Evolutionary conservation across 1,140 invertebrate species (phyloP).

Genomic region (Dolichoris vasculosae): DNA sequence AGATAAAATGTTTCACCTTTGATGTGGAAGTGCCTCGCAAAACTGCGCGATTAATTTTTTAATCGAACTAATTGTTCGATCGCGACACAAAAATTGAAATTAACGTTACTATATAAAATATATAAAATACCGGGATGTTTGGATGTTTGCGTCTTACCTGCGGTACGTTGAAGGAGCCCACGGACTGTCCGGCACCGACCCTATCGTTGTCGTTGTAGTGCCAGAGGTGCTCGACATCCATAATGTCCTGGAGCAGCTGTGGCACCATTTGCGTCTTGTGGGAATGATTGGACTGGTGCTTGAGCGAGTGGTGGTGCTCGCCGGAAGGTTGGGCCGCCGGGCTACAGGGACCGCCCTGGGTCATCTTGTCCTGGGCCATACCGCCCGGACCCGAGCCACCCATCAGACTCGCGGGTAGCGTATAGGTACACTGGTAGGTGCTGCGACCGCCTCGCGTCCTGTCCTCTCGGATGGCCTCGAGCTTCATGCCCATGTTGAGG

Average conservation of each 20-base stretch:
- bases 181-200: conserved; percentile 56
- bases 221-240: conserved; percentile 95
- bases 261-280: conserved; percentile 71
- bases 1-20: too few species aligned
- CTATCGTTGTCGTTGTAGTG: conserved; percentile 85
- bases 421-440: conserved; percentile 95
- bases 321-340: conserved; percentile 65
- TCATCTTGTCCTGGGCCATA: conserved; percentile 57
- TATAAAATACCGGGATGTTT: too few species aligned
- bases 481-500: conserved; percentile 95
- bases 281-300: conserved; percentile 72
- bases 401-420: conserved; percentile 82
- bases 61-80: too few species aligned
- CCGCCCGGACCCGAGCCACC: conserved; percentile 57
- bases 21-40: too few species aligned
- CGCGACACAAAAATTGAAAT: too few species aligned
- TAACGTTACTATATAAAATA: too few species aligned
- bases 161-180: conserved; percentile 33
- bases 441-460: conserved; percentile 94
- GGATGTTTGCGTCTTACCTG: conserved; percentile 47
- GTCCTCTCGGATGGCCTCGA: conserved; percentile 97
- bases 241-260: conserved; percentile 85
- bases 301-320: conserved; percentile 62
- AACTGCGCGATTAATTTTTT: too few species aligned
- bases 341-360: conserved; percentile 64